A percentile compares a stretch with the other conserved stretches of the same genome.
Conservation (phyloP, 1,140 invertebrate species). For the Monomorium pharaonis region DNA sequence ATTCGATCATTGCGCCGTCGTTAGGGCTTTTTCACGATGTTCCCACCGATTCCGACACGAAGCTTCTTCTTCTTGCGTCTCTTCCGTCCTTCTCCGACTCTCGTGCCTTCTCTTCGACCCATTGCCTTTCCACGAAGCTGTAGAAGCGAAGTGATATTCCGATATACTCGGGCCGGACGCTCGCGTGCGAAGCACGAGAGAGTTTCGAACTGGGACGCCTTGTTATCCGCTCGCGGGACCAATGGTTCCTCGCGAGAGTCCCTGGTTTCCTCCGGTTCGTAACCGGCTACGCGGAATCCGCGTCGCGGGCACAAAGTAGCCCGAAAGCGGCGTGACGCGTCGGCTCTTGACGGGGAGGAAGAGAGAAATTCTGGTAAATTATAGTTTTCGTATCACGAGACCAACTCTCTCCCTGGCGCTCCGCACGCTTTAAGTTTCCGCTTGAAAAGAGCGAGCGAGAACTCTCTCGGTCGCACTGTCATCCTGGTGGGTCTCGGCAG, state of each 20-base stretch:
- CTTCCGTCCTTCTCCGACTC: background rate
- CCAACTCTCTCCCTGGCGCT: constrained; percentile 46
- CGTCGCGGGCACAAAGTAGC: constrained; percentile 43
- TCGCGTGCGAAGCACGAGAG: constrained; percentile 68
- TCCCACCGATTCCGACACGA: constrained; percentile 54
- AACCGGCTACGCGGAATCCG: constrained; percentile 68
- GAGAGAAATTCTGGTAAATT: constrained; percentile 73
- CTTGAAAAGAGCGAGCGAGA: constrained; percentile 19
- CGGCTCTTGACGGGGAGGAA: constrained; percentile 46
- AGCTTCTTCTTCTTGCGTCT: background rate
- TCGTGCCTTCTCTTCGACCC: background rate
- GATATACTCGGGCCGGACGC: constrained; percentile 17
- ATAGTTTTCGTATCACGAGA: constrained; percentile 78
- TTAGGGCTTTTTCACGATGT: constrained; percentile 5
- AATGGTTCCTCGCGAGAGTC: constrained; percentile 50
- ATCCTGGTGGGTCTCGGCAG: constrained; percentile 33
- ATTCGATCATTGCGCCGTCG: constrained; percentile 61
- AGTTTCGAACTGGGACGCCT: constrained; percentile 68
- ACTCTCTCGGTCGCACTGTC: constrained; percentile 14
- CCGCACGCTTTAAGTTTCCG: constrained; percentile 31
- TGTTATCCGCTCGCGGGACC: constrained; percentile 68
- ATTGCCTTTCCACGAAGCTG: constrained; percentile 59
- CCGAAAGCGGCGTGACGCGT: constrained; percentile 48
- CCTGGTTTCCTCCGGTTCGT: background rate
- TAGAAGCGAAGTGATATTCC: constrained; percentile 52